These are phyloP conservation scores for Drosophila jambulina DNA, from an alignment of 1,140 invertebrate species.

Conservation along the genomic window DNA sequence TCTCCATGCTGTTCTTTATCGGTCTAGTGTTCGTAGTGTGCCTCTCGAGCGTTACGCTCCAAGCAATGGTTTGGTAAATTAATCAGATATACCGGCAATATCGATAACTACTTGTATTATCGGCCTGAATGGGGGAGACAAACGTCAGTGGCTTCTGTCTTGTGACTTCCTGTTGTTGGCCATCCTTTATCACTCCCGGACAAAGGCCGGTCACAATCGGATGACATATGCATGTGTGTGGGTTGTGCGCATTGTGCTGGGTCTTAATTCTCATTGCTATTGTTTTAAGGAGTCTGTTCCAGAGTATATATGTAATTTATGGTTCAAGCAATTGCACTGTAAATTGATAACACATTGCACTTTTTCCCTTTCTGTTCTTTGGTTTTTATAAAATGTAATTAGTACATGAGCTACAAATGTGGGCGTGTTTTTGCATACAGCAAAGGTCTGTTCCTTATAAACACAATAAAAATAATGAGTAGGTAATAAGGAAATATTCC, in stretches of 20 bases:
- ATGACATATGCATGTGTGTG: neutral
- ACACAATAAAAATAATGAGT: no score
- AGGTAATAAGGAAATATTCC: neutral
- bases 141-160: slow-evolving; percentile 25
- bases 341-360: neutral
- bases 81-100: slow-evolving; percentile 1
- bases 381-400: neutral
- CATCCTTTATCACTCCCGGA: slow-evolving; percentile 46
- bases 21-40: slow-evolving; percentile 49
- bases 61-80: slow-evolving; percentile 62
- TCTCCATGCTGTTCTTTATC: slow-evolving; percentile 47
- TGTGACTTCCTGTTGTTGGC: slow-evolving; percentile 63
- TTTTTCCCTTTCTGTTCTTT: neutral
- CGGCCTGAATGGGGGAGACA: slow-evolving; percentile 12
- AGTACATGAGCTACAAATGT: neutral
- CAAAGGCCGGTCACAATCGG: slow-evolving; percentile 43
- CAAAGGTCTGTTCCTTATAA: neutral
- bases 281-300: neutral
- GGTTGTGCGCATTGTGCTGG: slow-evolving; percentile 11
- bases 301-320: neutral
- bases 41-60: slow-evolving; percentile 41
- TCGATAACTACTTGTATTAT: slow-evolving; percentile 19
- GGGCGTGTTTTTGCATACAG: neutral
- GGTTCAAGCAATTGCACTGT: neutral
- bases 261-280: neutral